Evolutionary conservation across 2,797 vertebrate genomes (phyloP).

Genomic region (Molossus molossus): DNA sequence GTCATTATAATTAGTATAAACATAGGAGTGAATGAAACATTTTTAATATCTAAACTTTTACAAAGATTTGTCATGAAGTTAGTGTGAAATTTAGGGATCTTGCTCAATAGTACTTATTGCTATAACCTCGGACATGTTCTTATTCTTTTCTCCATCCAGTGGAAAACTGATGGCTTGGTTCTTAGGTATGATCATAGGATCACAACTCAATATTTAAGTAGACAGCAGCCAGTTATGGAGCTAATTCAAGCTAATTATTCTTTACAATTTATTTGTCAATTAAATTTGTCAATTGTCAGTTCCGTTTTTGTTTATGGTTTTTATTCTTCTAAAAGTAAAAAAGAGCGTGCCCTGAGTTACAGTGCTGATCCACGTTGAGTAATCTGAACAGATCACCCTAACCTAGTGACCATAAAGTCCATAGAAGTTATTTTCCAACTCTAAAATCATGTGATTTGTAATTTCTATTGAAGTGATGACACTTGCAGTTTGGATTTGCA

Average conservation of each 20-base stretch:
- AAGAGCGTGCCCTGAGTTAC: background rate
- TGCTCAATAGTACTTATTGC: background rate
- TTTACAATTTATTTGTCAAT: background rate
- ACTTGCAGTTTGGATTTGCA: background rate
- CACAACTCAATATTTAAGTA: background rate
- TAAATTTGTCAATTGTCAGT: background rate
- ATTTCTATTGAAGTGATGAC: slow-evolving; percentile 1
- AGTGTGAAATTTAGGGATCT: background rate
- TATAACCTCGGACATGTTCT: background rate
- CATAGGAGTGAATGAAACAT: background rate
- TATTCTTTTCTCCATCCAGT: background rate
- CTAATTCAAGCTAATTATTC: slow-evolving; percentile 31
- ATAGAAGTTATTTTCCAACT: background rate
- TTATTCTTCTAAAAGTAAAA: slow-evolving; percentile 32
- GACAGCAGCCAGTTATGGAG: background rate
- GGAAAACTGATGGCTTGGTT: background rate
- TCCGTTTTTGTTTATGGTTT: slow-evolving; percentile 3
- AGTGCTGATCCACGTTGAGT: background rate
- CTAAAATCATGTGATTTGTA: background rate
- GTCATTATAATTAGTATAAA: slow-evolving; percentile 7
- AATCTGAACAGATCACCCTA: background rate
- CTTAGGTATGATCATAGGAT: background rate
- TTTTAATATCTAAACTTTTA: background rate
- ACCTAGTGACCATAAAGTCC: background rate
- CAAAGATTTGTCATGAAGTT: slow-evolving; percentile 26